phyloP scores from a whole-genome alignment of 2,888 invertebrate species.

The Ditylenchus weischeri region DNA sequence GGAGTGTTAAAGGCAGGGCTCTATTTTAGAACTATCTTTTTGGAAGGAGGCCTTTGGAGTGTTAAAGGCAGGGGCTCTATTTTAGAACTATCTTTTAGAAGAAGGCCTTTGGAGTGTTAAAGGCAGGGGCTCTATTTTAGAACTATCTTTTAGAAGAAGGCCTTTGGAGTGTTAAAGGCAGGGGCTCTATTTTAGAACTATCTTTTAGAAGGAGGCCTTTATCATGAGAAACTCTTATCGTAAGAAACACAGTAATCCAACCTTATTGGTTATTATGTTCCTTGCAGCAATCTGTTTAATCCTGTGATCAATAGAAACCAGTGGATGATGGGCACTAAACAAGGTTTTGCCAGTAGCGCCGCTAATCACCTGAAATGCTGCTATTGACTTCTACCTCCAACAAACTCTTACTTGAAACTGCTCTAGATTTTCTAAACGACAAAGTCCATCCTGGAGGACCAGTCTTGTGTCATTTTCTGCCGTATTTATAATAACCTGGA shows the following conservation, averaged over 20 bases:
- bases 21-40: too few species aligned
- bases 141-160: too few species aligned
- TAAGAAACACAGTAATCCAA: too few species aligned
- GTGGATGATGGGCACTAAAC: constrained; percentile 55
- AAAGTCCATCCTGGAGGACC: constrained; percentile 45
- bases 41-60: too few species aligned
- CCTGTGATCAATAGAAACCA: constrained; percentile 47
- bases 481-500: constrained; percentile 42
- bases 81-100: too few species aligned
- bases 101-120: too few species aligned
- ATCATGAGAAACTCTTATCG: too few species aligned
- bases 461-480: constrained; percentile 43
- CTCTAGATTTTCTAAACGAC: constrained; percentile 45
- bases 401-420: constrained; percentile 44
- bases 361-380: constrained; percentile 14
- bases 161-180: too few species aligned
- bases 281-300: constrained; percentile 47
- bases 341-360: constrained; percentile 42
- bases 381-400: neutral
- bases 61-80: too few species aligned
- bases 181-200: neutral
- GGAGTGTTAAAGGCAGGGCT: too few species aligned
- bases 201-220: too few species aligned
- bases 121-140: too few species aligned
- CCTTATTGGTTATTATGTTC: constrained; percentile 51